Evolutionary conservation across 2,797 vertebrate genomes (phyloP), one percentile per base, ranked within the genome.

Genomic region (Anabas testudineus): DNA sequence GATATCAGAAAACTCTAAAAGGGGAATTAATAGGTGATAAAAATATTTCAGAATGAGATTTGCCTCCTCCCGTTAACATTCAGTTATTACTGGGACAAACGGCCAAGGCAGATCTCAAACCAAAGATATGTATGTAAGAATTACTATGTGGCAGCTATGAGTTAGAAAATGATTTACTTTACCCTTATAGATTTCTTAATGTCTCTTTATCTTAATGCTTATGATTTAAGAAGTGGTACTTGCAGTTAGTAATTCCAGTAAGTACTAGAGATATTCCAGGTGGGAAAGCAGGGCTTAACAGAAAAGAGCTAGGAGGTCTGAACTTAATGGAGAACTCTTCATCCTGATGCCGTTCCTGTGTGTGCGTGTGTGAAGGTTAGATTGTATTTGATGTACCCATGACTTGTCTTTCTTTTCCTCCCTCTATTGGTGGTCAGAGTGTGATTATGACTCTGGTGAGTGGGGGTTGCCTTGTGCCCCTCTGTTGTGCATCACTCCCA

Each of bases 361-460:
- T 70, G 55, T 56, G 61, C 58, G 58, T 67, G 51, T 54, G 58
- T 2, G 22, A 73, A 59, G 52, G 73, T 30, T 64, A 60, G 87
- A 69, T 66, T 90, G 76, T 88, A 82, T 89, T 86, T 15, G 71
- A 85, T 87, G 84, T 89, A 87, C 83, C 87, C 86, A 83, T 91
- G 82, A 92, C 90, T 54, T 93, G 87, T 94, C 81, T 94, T 87
- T 94, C 87, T 93, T 93, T 89, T 92, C 87, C 90, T 91, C 88
- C 88, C 88, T 91, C 86, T 89, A 74, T 83, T 91, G 89, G 71
- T 93, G 90, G 83, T 90, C 93, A 94, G 94, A 94, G 90, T 93
- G 90, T 92, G 94, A 93, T 78, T 86, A 91, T 93, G 93, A 94
- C 88, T 92, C 91, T 90, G 93, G 94, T 94, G 93, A 94, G 93